Conservation (phyloP, 1,140 invertebrate genomes). For the Kradibia gibbosae region DNA sequence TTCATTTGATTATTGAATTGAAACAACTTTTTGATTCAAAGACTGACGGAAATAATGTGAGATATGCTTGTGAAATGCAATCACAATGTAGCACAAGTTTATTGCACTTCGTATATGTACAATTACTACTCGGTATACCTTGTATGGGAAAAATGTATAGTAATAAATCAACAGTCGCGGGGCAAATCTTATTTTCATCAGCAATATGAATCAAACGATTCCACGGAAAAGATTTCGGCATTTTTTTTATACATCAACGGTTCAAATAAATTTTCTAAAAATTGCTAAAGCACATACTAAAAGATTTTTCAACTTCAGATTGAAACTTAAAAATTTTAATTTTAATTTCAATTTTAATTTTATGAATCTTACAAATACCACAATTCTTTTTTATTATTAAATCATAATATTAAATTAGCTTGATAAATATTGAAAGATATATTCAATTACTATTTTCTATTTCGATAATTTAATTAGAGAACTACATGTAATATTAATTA, state of each 20-base stretch:
- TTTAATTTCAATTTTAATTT: too few relatives aligned
- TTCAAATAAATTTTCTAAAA: too few relatives aligned
- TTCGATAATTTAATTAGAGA: background rate
- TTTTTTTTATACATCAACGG: too few relatives aligned
- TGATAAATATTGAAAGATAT: background rate
- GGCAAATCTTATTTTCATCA: conserved; percentile 1
- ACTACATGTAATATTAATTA: background rate
- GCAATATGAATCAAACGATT: background rate
- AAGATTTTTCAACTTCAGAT: background rate
- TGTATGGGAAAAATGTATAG: background rate
- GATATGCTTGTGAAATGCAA: conserved; percentile 17
- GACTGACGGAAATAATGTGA: background rate
- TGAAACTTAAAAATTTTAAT: background rate
- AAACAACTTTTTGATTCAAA: background rate
- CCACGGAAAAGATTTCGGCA: background rate
- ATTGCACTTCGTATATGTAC: background rate
- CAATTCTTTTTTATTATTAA: background rate
- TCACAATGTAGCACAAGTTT: background rate
- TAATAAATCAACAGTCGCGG: background rate
- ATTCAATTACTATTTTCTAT: background rate
- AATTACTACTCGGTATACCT: background rate
- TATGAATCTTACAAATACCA: too few relatives aligned
- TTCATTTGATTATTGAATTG: background rate
- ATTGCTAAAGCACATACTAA: too few relatives aligned
- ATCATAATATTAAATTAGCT: background rate